Evolutionary conservation across 2,888 invertebrate genomes (phyloP).

Genomic region (Mystacides longicornis): DNA sequence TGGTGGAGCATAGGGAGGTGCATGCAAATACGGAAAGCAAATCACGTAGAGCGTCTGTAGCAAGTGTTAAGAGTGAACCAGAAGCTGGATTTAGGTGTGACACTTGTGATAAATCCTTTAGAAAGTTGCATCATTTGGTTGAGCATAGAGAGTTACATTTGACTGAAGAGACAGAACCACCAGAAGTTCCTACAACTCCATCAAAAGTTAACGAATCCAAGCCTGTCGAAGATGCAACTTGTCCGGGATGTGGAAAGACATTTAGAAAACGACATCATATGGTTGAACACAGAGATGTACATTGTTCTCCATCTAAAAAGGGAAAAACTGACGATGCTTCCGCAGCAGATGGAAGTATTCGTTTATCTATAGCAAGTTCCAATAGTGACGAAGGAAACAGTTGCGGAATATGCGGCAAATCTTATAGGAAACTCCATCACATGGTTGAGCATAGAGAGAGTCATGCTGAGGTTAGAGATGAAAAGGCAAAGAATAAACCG

Average conservation of each 20-base stretch:
- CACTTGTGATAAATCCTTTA: conserved; percentile 46
- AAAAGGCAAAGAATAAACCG: conserved; percentile 41
- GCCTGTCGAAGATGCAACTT: conserved; percentile 20
- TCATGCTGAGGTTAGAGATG: conserved; percentile 38
- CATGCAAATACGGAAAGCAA: conserved; percentile 19
- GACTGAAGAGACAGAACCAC: conserved; percentile 26
- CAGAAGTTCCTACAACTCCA: conserved; percentile 26
- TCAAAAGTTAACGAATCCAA: conserved; percentile 28
- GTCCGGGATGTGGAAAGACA: conserved; percentile 23
- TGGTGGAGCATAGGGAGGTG: conserved; percentile 41
- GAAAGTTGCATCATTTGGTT: conserved; percentile 46
- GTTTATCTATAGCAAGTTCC: conserved; percentile 21
- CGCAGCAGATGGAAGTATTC: conserved; percentile 13
- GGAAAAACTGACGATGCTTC: conserved; percentile 11
- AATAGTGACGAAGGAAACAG: conserved; percentile 23
- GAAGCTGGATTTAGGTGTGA: conserved; percentile 41
- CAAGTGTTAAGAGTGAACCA: conserved; percentile 21
- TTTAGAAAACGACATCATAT: conserved; percentile 24
- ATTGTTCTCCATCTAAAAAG: conserved; percentile 30
- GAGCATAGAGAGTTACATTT: conserved; percentile 45
- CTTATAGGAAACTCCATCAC: conserved; percentile 42
- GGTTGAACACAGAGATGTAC: conserved; percentile 23
- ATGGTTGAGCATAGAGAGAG: conserved; percentile 45
- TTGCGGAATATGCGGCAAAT: conserved; percentile 44
- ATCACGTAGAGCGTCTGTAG: conserved; percentile 21